phyloP scores from a whole-genome alignment of 1,140 invertebrate species.

The Anastrepha ludens region DNA sequence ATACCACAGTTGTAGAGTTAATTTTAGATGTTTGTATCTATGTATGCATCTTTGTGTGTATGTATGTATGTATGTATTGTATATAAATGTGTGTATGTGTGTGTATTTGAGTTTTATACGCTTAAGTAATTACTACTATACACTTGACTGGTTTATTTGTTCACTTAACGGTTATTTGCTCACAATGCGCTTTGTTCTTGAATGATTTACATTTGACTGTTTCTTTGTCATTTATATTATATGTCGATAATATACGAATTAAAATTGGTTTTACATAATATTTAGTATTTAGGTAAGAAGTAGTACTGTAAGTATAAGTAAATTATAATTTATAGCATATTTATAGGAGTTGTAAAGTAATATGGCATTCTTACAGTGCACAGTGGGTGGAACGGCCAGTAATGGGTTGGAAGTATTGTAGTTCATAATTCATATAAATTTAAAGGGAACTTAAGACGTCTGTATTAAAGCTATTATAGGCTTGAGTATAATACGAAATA shows the following conservation, averaged over 20 bases:
- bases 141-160: neutral
- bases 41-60: neutral
- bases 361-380: too few relatives aligned
- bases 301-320: neutral
- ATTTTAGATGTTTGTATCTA: constrained; percentile 54
- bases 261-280: neutral
- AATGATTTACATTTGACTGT: neutral
- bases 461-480: too few relatives aligned
- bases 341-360: neutral
- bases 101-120: too few relatives aligned
- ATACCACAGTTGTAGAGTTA: constrained; percentile 72
- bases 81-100: too few relatives aligned
- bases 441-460: too few relatives aligned
- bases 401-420: too few relatives aligned
- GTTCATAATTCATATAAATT: too few relatives aligned
- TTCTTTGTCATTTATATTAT: neutral
- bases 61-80: neutral
- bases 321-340: neutral
- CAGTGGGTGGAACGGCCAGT: too few relatives aligned
- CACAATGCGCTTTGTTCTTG: neutral
- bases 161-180: neutral
- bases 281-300: neutral
- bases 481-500: too few relatives aligned
- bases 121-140: neutral
- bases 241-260: neutral